Conservation (phyloP, 2,797 vertebrate species). For the Enteromius mattozi region DNA sequence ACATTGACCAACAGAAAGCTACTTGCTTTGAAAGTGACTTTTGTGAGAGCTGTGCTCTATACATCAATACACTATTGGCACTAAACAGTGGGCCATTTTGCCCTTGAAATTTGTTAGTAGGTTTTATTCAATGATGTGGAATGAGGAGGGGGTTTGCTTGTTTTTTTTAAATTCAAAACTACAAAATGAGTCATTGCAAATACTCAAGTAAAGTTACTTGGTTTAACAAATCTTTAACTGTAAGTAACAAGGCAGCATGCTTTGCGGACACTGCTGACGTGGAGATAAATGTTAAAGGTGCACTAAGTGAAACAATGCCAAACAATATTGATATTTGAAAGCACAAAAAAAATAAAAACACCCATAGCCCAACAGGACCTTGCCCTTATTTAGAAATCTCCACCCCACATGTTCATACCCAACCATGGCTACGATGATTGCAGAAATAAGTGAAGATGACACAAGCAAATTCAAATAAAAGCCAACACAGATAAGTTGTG, state of each 20-base stretch:
- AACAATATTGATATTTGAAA: no score
- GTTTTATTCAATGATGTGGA: neutral
- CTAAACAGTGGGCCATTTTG: neutral
- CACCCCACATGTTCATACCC: no score
- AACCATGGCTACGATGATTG: no score
- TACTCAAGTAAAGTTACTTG: neutral
- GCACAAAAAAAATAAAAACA: no score
- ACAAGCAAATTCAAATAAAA: no score
- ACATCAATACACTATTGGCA: neutral
- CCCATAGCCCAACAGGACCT: no score
- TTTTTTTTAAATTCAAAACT: neutral
- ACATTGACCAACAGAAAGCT: neutral
- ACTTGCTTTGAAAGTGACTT: neutral
- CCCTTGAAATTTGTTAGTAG: neutral
- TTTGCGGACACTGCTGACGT: neutral
- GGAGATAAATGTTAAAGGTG: neutral
- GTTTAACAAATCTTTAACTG: neutral
- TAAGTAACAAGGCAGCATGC: neutral
- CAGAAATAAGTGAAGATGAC: no score
- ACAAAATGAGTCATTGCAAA: neutral
- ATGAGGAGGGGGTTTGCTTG: neutral
- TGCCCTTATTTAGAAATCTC: no score
- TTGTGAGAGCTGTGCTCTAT: conserved; percentile 7
- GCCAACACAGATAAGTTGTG: no score
- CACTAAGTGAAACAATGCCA: no score